Conservation (phyloP, 2,113 vertebrate species). For the Thinocorus orbignyianus region DNA sequence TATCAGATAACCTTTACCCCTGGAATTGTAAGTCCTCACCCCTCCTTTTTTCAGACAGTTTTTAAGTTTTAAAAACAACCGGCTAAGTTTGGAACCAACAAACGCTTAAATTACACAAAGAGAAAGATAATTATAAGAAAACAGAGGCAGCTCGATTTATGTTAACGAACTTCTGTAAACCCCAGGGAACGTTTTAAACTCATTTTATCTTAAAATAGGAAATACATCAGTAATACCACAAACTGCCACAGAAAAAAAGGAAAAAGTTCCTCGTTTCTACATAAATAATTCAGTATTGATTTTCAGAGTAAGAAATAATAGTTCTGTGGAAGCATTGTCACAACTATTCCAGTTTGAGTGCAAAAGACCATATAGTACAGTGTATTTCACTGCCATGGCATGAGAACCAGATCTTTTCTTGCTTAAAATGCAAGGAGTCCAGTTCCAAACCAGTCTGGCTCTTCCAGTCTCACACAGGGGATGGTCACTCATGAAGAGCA, state of each 20-base stretch:
- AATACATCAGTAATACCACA: background rate
- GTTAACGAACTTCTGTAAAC: background rate
- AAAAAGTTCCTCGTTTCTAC: background rate
- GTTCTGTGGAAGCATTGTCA: background rate
- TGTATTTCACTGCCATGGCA: background rate
- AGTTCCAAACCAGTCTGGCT: background rate
- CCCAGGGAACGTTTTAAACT: slow-evolving; percentile 7
- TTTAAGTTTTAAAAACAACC: background rate
- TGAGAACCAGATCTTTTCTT: background rate
- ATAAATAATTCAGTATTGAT: slow-evolving; percentile 31
- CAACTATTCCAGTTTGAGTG: background rate
- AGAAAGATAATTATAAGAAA: background rate
- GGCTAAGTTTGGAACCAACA: background rate
- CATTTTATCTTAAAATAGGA: background rate
- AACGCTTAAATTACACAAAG: background rate
- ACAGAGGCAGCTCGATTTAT: background rate
- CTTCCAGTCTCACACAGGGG: background rate
- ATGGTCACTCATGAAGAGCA: fast-evolving
- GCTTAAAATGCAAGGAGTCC: background rate
- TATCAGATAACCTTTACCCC: background rate
- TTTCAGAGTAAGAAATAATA: background rate
- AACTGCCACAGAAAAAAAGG: background rate
- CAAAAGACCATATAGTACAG: background rate
- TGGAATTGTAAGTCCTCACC: background rate
- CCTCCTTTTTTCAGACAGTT: background rate